Evolutionary conservation across 23 tunicate genomes (phyloP).

Genomic region (Ciona savignyi): DNA sequence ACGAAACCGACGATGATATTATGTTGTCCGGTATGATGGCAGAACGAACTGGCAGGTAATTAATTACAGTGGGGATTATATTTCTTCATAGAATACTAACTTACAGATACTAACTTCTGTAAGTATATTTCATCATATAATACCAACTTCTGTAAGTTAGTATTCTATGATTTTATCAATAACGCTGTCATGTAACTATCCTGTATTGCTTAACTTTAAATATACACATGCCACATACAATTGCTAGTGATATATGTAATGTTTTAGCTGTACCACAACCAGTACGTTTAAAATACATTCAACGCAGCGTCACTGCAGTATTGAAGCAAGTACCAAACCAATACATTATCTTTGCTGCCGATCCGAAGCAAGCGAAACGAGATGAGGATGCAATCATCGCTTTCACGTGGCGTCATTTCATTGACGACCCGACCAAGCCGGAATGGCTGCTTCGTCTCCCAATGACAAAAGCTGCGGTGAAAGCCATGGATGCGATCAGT

Average conservation of each 20-base stretch:
- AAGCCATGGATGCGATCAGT: conserved; percentile 73
- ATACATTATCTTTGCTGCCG: conserved; percentile 43
- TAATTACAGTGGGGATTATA: no score
- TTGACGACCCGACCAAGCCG: conserved; percentile 75
- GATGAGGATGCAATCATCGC: conserved; percentile 90
- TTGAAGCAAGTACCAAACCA: conserved; percentile 80
- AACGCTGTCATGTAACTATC: no score
- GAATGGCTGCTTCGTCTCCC: conserved; percentile 86
- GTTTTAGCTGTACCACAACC: no score
- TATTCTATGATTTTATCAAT: no score
- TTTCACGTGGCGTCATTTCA: conserved; percentile 87
- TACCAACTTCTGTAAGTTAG: no score
- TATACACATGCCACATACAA: no score
- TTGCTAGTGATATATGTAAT: no score
- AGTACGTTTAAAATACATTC: no score
- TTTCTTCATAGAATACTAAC: no score
- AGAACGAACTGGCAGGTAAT: conserved; percentile 5
- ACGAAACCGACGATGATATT: conserved; percentile 38
- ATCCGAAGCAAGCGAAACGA: conserved; percentile 48
- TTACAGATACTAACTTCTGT: no score
- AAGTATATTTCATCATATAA: no score
- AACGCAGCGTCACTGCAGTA: conserved; percentile 43
- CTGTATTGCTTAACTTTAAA: no score
- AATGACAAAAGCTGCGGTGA: conserved; percentile 90
- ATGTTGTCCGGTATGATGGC: conserved; percentile 64